Evolutionary conservation across 1,140 invertebrate species (phyloP).

Genomic region (Ephestia elutella): DNA sequence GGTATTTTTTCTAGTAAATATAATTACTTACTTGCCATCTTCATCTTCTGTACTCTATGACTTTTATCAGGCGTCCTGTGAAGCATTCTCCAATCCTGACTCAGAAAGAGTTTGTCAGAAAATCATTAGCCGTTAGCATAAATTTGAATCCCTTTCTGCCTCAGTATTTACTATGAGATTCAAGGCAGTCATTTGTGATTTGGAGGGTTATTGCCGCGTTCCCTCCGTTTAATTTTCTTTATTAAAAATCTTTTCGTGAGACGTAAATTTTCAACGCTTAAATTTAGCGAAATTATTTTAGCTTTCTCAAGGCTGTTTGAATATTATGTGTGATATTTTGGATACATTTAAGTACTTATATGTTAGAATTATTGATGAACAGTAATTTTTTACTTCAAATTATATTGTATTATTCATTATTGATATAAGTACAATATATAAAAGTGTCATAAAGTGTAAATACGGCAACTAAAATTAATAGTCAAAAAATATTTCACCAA

Average conservation of each 20-base stretch:
- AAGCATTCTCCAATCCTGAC: neutral
- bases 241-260: conserved; percentile 5
- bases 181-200: neutral
- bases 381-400: too few species aligned
- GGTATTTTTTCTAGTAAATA: too few species aligned
- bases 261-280: neutral
- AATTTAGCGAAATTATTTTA: neutral
- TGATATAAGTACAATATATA: too few species aligned
- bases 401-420: too few species aligned
- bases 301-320: too few species aligned
- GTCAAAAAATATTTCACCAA: too few species aligned
- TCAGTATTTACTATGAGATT: neutral
- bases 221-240: conserved; percentile 9
- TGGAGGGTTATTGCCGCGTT: neutral
- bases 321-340: too few species aligned
- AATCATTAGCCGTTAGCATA: conserved; percentile 5
- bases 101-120: neutral
- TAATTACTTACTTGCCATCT: too few species aligned
- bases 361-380: too few species aligned
- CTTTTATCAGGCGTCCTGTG: neutral
- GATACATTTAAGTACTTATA: too few species aligned
- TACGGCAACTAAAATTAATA: too few species aligned
- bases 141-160: conserved; percentile 5
- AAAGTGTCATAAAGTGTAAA: too few species aligned
- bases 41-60: neutral